Base-by-base conservation (phyloP, 2,113 vertebrate genomes). In the Syngnathus typhle region DNA sequence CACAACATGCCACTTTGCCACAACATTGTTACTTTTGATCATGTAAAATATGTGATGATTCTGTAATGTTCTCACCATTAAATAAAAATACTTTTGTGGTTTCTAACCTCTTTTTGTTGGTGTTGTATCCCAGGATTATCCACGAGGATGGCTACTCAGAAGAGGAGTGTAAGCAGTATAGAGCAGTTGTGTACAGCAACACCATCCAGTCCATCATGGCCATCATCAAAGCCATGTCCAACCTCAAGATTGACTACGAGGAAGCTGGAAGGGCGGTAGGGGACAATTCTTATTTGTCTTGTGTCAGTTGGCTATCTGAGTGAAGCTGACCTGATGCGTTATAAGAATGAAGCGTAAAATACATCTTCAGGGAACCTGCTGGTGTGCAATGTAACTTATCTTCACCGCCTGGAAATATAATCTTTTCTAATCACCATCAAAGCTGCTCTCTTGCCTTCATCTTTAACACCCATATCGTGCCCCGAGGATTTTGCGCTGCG, bases 141-240 rank as follows among this genome's bases (percentile, higher is more conserved):
- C 96, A 98, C 0, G 96, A 98, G 82, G 95, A 96, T 6, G 96
- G 96, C 66, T 98, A 98, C 82, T 96, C 96, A 5, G 96, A 98
- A 89, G 96, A 98, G 10, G 96, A 98, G 63, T 96, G 96, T 78
- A 93, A 94, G 88, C 96, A 98, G 86, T 98, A 98, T 91, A 94
- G 94, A 87, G 96, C 96, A 0, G 95, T 98, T 23, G 96, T 98
- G 70, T 98, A 94, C 91, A 98, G 96, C 91, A 98, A 98, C 91
- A 98, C 95, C 87, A 96, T 98, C 89, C 96, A 98, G 90, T 98
- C 96, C 80, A 96, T 98, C 76, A 98, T 98, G 95, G 95, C 96
- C 71, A 98, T 98, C 69, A 93, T 98, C 90, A 98, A 98, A 87
- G 96, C 96, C 0, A 98, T 98, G 95, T 87, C 88, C 81, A 96